These are phyloP conservation scores for Eulemur mongoz DNA, from an alignment of 2,797 vertebrate genomes.

Conservation along the genomic window DNA sequence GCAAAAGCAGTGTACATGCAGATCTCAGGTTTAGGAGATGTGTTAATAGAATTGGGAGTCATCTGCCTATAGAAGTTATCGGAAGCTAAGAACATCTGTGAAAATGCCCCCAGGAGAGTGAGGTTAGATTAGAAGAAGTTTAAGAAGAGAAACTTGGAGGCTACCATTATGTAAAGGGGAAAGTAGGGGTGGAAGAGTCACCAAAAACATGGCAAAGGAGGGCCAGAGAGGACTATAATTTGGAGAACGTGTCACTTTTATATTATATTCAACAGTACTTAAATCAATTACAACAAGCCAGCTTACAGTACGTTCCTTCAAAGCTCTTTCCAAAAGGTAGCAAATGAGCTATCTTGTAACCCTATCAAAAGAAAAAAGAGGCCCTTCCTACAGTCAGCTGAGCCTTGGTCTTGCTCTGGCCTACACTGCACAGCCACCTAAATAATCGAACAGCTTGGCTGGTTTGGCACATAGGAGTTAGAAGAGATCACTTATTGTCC, in stretches of 20 bases:
- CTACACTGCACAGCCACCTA: background rate
- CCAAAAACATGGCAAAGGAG: background rate
- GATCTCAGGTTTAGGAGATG: background rate
- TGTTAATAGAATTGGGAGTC: background rate
- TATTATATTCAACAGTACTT: conserved; percentile 79
- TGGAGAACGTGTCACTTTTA: conserved; percentile 72
- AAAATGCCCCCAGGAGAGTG: background rate
- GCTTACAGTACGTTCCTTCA: conserved; percentile 66
- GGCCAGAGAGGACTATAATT: background rate
- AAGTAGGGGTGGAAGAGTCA: background rate
- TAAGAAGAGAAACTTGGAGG: background rate
- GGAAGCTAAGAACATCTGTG: background rate
- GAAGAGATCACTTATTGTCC: background rate
- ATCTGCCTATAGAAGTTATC: background rate
- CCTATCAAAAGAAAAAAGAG: conserved; percentile 64
- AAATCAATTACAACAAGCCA: conserved; percentile 80
- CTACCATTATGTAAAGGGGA: background rate
- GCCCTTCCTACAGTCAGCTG: conserved; percentile 43
- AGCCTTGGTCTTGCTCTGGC: background rate
- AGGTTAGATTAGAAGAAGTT: background rate
- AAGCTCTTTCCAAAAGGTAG: conserved; percentile 76
- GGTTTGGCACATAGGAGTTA: background rate
- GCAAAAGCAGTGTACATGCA: background rate
- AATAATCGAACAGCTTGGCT: background rate
- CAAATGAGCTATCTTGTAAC: conserved; percentile 69